Evolutionary conservation across 2,888 invertebrate genomes (phyloP), one percentile per base, ranked within the genome.

Genomic region (Machimus rusticus): DNA sequence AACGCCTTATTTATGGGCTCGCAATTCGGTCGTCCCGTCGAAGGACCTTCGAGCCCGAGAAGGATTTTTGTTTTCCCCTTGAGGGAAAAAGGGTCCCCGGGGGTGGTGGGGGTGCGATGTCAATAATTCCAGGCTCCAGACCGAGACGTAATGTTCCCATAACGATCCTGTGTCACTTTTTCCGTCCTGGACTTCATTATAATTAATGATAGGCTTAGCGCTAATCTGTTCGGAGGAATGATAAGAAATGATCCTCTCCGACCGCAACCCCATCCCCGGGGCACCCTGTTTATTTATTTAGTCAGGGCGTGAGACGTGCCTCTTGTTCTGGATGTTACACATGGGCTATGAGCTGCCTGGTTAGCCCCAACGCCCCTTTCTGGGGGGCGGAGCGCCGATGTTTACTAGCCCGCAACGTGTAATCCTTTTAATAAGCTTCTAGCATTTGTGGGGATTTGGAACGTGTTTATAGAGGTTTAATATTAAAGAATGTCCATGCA

Each of bases 161-260:
- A 74, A 74, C 46, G 66, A 51, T 28, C 28, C 28, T 46, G 23
- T 74, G 77, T 82, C 57, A 76, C 74, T 39, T 86, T 51, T 57
- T 81, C 37, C 74, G 39, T 78, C 55, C 46, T 51, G 76, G 82
- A 51, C 86, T 88, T 87, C 88, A 87, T 87, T 87, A 88, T 88
- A 88, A 88, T 88, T 88, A 88, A 88, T 88, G 88, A 87, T 87
- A 74, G 88, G 87, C 88, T 88, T 88, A 88, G 78, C 86, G 78
- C 81, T 88, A 88, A 88, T 88, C 88, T 88, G 74, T 85, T 86
- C 57, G 81, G 85, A 55, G 87, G 86, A 87, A 88, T 88, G 88
- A 88, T 88, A 87, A 88, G 88, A 86, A 88, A 87, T 87, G 74
- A 86, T 87, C 85, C 86, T 79, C 86, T 79, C 84, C 86, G 39